phyloP scores from a whole-genome alignment of 2,797 vertebrate species.

The Protonibea diacanthus region DNA sequence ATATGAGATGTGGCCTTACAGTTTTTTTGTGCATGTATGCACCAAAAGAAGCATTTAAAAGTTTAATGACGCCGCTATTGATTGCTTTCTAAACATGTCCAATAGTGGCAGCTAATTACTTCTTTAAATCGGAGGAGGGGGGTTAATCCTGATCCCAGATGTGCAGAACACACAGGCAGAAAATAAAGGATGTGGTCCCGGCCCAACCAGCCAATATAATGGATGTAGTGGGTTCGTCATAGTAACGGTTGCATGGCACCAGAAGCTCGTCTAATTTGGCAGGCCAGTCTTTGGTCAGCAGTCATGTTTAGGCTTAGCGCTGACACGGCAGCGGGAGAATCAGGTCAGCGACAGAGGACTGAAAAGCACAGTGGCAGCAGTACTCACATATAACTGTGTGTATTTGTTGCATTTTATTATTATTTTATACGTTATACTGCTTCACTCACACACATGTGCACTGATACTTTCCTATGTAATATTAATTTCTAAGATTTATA shows the following conservation, averaged over 20 bases:
- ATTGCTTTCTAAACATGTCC: constrained; percentile 30
- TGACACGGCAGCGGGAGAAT: constrained; percentile 55
- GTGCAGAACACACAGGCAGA: constrained; percentile 45
- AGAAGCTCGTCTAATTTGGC: constrained; percentile 62
- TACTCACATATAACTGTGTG: not conserved
- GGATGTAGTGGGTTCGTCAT: constrained; percentile 56
- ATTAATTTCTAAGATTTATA: too few relatives aligned
- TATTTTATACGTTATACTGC: too few relatives aligned
- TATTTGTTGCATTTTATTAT: not conserved
- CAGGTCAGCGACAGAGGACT: constrained; percentile 56
- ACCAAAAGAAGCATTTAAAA: not conserved
- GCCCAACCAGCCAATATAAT: constrained; percentile 53
- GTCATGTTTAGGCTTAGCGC: constrained; percentile 62
- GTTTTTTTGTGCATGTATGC: not conserved
- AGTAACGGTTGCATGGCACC: constrained; percentile 47
- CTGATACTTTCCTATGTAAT: too few relatives aligned
- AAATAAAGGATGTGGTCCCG: constrained; percentile 27
- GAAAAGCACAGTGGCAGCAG: not conserved
- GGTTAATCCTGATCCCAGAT: constrained; percentile 67
- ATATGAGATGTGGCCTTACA: not conserved
- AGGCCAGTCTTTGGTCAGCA: constrained; percentile 63
- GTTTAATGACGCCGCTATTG: constrained; percentile 9
- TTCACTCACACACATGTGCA: too few relatives aligned
- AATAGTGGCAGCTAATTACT: constrained; percentile 56
- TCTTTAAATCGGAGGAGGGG: constrained; percentile 32